Percentiles rank a stretch among this genome's conserved stretches.
Evolutionary conservation across 2,113 vertebrate genomes (phyloP).

Genomic region (Austrofundulus limnaeus): DNA sequence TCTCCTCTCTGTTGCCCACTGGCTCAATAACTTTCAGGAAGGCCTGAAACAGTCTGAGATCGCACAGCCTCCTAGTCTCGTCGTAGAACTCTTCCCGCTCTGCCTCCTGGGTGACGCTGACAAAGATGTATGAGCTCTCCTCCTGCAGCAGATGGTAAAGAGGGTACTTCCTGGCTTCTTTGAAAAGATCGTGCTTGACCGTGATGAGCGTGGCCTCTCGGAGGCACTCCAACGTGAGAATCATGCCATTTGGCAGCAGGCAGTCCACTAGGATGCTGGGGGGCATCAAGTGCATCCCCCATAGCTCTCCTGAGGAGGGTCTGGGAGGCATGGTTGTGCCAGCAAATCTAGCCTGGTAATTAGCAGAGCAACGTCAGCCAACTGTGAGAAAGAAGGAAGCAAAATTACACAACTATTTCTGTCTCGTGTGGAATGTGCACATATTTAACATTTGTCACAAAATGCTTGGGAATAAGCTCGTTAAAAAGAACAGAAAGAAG

Average conservation of each 20-base stretch:
- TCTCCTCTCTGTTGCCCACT: constrained; percentile 97
- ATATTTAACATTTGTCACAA: no score
- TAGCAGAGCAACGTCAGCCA: constrained; percentile 50
- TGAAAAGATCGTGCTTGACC: constrained; percentile 98
- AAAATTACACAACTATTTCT: constrained; percentile 30
- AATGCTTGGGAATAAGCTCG: no score
- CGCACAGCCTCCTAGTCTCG: constrained; percentile 94
- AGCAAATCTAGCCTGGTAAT: constrained; percentile 51
- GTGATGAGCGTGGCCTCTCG: constrained; percentile 95
- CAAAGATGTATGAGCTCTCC: constrained; percentile 98
- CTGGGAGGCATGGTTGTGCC: constrained; percentile 89
- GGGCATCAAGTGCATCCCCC: constrained; percentile 99
- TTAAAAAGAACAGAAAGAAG: no score
- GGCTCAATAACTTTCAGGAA: constrained; percentile 98
- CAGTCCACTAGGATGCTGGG: constrained; percentile 96
- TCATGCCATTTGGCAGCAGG: constrained; percentile 97
- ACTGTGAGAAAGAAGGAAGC: constrained; percentile 51
- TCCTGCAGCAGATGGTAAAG: constrained; percentile 96
- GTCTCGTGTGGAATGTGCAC: constrained; percentile 14
- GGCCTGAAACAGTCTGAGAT: constrained; percentile 94
- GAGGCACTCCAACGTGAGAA: constrained; percentile 97
- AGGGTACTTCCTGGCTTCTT: constrained; percentile 95
- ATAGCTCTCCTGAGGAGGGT: constrained; percentile 96
- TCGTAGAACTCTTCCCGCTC: constrained; percentile 98
- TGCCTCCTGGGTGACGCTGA: constrained; percentile 98